Base-by-base conservation (phyloP, 2,888 invertebrate species). In the Capitulum mitella region DNA sequence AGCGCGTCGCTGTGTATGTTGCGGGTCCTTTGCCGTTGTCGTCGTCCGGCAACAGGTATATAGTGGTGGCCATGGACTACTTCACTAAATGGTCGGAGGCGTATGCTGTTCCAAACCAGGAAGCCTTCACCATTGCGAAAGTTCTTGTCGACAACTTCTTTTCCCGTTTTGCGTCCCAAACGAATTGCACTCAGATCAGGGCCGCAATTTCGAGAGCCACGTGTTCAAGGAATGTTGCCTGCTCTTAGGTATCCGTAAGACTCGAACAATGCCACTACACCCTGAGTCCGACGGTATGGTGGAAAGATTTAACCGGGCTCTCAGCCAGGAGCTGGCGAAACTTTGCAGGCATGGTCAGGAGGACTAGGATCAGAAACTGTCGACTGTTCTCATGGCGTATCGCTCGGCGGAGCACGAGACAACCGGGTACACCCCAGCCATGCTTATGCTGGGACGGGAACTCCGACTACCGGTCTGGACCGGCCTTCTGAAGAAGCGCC, bases 111-210 rank as follows among this genome's bases (percentile, higher is more conserved):
- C n/a, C n/a, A n/a, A n/a, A n/a, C n/a, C n/a, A 74, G 51, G 70
- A 78, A 51, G 75, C 75, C 10, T 40, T 32, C 2, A 77, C 61
- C 1, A 46, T 79, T 22, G 78, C 79, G 37, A 14, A 10, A 16
- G 46, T 43, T 3, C 46, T 79, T 29, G 32, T 77, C 22, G n/a
- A n/a, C n/a, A n/a, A n/a, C n/a, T n/a, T n/a, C n/a, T n/a, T n/a
- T n/a, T n/a, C n/a, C n/a, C n/a, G 19, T 78, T 78, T n/a, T 40
- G 78, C 22, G 51, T 78, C 19, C 78, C 78, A 26, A 5, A 22
- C 26, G 78, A 78, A 32, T 58, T 78, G 0, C 75, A 34, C 29
- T 78, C 78, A 10, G 78, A 78, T 32, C 75, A 78, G 79, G n/a
- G 76, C 79, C 29, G 64, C 16, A 34, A 64, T 16, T 64, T 34